These are phyloP conservation scores for Epinotia ramella DNA, from an alignment of 2,888 invertebrate genomes.

Conservation along the genomic window DNA sequence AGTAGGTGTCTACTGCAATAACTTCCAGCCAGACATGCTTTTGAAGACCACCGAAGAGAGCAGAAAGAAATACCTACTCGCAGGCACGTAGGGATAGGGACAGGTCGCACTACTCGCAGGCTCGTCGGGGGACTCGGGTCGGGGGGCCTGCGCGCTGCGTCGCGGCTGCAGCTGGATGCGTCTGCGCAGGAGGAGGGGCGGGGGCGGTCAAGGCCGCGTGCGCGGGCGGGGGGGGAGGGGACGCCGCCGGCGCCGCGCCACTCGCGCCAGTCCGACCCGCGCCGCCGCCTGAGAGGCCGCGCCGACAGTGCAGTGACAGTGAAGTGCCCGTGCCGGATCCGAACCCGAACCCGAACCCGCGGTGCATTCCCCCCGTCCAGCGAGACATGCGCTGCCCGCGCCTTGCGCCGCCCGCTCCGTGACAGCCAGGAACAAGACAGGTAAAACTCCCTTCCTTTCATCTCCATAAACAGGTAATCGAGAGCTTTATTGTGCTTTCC, in stretches of 20 bases:
- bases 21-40: too few relatives aligned
- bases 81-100: not conserved
- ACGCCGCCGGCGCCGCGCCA: constrained; percentile 9
- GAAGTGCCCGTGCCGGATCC: constrained; percentile 56
- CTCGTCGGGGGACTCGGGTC: constrained; percentile 23
- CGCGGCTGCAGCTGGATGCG: constrained; percentile 41
- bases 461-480: constrained; percentile 7
- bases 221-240: constrained; percentile 1
- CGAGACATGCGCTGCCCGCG: constrained; percentile 61
- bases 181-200: constrained; percentile 25
- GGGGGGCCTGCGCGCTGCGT: too few relatives aligned
- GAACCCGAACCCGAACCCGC: not conserved
- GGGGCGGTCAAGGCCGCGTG: constrained; percentile 37
- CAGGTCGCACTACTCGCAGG: not conserved
- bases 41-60: too few relatives aligned
- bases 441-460: constrained; percentile 1
- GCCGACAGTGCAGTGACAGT: constrained; percentile 54
- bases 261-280: constrained; percentile 37
- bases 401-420: constrained; percentile 45
- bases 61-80: too few relatives aligned
- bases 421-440: constrained; percentile 26
- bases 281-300: constrained; percentile 33
- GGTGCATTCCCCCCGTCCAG: constrained; percentile 56
- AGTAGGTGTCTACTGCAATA: too few relatives aligned
- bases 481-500: constrained; percentile 6